These are phyloP conservation scores for Lepidocyrtoides sp. DNA, from an alignment of 2,888 invertebrate genomes.

Conservation along the genomic window DNA sequence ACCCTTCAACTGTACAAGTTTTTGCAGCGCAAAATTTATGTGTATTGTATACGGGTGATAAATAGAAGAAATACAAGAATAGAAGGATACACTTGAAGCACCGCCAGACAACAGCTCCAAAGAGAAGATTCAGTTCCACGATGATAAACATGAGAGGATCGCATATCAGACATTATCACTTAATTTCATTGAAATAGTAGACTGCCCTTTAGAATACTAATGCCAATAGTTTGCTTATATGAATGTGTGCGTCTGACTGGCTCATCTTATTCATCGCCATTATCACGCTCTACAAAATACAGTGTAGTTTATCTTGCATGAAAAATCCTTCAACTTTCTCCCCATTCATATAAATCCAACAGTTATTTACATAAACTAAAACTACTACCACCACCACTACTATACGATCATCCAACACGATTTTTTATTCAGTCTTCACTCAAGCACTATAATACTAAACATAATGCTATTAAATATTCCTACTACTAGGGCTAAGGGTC, in stretches of 20 bases:
- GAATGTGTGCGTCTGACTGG: not conserved
- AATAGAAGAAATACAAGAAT: not conserved
- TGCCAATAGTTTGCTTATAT: not conserved
- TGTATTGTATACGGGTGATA: not conserved
- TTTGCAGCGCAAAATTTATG: not conserved
- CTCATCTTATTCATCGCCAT: not conserved
- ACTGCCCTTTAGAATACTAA: constrained; percentile 60
- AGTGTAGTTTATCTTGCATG: constrained; percentile 44
- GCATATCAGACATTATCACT: constrained; percentile 64
- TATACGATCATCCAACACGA: not conserved
- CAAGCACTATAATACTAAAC: not conserved
- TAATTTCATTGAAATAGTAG: constrained; percentile 75
- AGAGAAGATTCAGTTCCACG: not conserved
- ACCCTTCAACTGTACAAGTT: not conserved
- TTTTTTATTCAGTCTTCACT: constrained; percentile 2
- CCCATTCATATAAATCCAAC: not conserved
- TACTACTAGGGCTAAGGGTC: not conserved
- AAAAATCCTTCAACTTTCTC: not conserved
- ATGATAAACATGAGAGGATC: constrained; percentile 5
- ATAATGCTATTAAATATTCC: constrained; percentile 26
- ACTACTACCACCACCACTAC: not conserved
- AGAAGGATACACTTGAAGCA: not conserved
- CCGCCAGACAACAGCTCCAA: not conserved
- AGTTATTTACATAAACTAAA: not conserved
- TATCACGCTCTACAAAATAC: constrained; percentile 5